Evolutionary conservation across 2,113 vertebrate genomes (phyloP).

Genomic region (Collichthys lucidus): DNA sequence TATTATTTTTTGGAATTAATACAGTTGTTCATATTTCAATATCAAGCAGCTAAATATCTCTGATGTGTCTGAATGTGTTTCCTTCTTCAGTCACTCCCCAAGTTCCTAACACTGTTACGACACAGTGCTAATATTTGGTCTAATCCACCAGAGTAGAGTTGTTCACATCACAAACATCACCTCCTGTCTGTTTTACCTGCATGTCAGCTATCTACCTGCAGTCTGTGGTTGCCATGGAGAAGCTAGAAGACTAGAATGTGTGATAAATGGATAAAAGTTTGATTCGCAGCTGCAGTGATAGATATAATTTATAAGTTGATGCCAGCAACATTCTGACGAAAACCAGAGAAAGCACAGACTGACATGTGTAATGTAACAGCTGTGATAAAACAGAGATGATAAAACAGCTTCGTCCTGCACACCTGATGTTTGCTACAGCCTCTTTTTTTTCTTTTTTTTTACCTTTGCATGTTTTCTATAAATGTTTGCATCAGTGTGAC

Average conservation of each 20-base stretch:
- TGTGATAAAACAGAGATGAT: neutral
- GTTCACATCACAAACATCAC: neutral
- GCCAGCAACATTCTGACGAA: neutral
- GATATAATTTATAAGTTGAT: neutral
- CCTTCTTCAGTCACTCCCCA: neutral
- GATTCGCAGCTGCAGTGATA: neutral
- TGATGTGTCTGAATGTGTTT: neutral
- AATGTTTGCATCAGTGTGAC: constrained; percentile 1
- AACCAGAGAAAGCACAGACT: neutral
- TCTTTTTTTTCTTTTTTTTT: neutral
- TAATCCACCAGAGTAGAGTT: constrained; percentile 26
- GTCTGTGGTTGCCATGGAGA: neutral
- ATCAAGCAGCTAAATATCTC: neutral
- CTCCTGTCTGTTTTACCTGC: neutral
- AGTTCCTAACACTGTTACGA: constrained; percentile 42
- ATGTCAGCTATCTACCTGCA: neutral
- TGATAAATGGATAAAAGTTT: neutral
- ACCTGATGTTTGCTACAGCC: neutral
- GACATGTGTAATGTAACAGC: neutral
- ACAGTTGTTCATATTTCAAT: neutral
- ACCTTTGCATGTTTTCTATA: neutral
- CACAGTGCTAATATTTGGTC: constrained; percentile 1
- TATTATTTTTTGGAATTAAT: neutral
- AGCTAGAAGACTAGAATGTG: neutral
- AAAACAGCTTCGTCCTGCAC: neutral